A percentile compares a stretch with the other conserved stretches of the same genome.
Conservation (phyloP, 2,113 vertebrate species). For the Orthonyx spaldingii region DNA sequence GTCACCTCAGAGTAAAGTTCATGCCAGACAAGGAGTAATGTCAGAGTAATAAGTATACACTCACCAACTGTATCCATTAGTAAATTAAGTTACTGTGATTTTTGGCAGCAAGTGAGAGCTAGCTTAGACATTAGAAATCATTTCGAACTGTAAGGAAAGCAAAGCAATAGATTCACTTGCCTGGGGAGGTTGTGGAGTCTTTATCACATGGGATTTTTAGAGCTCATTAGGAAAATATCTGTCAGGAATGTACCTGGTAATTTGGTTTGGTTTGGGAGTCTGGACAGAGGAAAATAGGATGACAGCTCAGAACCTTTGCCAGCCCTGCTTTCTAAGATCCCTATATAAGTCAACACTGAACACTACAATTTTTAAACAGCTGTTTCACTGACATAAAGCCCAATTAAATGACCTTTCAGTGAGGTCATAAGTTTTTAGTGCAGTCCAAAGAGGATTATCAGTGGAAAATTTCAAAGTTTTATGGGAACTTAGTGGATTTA, state of each 20-base stretch:
- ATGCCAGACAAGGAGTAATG: constrained; percentile 32
- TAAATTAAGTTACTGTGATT: constrained; percentile 48
- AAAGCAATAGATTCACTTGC: constrained; percentile 30
- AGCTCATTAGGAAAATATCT: constrained; percentile 9
- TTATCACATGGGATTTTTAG: background rate
- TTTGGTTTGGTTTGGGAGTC: background rate
- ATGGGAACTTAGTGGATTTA: background rate
- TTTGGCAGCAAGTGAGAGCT: constrained; percentile 34
- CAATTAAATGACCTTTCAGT: background rate
- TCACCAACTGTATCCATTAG: constrained; percentile 42
- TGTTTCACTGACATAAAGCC: background rate
- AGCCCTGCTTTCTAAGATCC: background rate
- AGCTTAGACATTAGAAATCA: constrained; percentile 13
- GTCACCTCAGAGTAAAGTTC: constrained; percentile 44
- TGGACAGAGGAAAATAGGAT: background rate
- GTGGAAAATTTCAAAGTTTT: background rate
- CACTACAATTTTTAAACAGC: background rate
- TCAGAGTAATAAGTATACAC: constrained; percentile 17
- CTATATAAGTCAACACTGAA: background rate
- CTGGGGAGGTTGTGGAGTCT: background rate
- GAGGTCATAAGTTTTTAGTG: background rate
- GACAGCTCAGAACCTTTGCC: background rate
- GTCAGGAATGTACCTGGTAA: background rate
- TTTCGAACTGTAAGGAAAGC: background rate
- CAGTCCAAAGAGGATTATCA: background rate